Conservation (phyloP, 2,113 vertebrate species). For the Xiphophorus maculatus region DNA sequence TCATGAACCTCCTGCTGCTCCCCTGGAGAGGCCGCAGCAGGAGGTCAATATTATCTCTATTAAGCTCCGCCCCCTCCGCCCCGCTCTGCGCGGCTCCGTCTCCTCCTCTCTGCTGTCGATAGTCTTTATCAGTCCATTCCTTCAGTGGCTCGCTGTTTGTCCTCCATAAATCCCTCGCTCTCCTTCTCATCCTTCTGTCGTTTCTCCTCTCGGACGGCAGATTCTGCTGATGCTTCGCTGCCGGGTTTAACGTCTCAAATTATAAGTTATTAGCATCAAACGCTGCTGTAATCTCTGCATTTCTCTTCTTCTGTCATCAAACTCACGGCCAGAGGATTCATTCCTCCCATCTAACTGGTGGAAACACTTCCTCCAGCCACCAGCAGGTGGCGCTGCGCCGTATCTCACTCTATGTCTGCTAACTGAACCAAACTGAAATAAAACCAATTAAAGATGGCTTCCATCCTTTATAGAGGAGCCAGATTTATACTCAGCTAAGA, state of each 20-base stretch:
- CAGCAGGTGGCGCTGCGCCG: neutral
- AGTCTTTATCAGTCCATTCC: constrained; percentile 74
- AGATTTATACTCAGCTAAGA: too few relatives aligned
- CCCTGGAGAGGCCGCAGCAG: constrained; percentile 79
- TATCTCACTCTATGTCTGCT: too few relatives aligned
- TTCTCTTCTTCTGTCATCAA: too few relatives aligned
- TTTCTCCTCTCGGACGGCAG: neutral
- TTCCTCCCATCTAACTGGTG: too few relatives aligned
- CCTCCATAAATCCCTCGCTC: constrained; percentile 36
- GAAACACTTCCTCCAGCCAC: too few relatives aligned
- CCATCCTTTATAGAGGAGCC: too few relatives aligned
- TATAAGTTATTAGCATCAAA: too few relatives aligned
- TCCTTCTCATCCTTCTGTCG: neutral
- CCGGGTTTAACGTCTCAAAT: too few relatives aligned
- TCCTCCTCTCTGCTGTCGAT: constrained; percentile 77
- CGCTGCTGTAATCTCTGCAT: too few relatives aligned
- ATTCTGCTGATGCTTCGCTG: neutral
- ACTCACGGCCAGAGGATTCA: too few relatives aligned
- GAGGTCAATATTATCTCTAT: constrained; percentile 89
- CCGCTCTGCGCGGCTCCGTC: constrained; percentile 67
- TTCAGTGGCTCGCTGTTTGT: constrained; percentile 65
- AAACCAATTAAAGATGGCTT: too few relatives aligned
- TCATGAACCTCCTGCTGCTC: constrained; percentile 73
- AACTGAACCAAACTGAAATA: too few relatives aligned
- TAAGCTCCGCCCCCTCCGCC: constrained; percentile 73